Base-by-base conservation (phyloP, 2,797 vertebrate species). In the Poecilia velifera region DNA sequence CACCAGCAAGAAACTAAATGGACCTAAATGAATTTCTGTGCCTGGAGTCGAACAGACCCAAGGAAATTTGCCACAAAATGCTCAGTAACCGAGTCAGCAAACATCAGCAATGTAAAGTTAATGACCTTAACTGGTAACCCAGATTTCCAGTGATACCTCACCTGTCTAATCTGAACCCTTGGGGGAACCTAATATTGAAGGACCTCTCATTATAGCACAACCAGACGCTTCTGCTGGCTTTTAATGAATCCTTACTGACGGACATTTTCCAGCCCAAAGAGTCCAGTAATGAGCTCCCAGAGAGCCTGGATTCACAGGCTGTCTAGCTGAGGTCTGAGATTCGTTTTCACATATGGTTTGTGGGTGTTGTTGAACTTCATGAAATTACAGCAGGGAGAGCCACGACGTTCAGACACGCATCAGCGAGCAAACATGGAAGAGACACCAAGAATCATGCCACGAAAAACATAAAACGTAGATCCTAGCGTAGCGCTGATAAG, bases 231-330 rank as follows among this genome's bases (percentile, higher is more conserved):
- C 89, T 87, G 87, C 84, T 84, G 87, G 89, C 78, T 92, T 84
- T 89, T 92, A 93, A 93, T 90, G 91, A 94, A 93, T 94, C 89
- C 89, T 88, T 46, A 78, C 88, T 86, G 91, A 90, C 92, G 88
- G 87, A 91, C 84, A 92, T 94, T 94, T 93, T 94, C 92, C 91
- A 87, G 89, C 84, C 93, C 91, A 91, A 81, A 94, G 91, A 88
- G 83, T 84, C 76, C 85, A 76, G 86, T 94, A 95, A 95, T 93
- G 93, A 95, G 94, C 91, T 94, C 93, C 93, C 93, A 85, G 87
- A 86, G 90, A 81, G 84, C 86, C 3, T 10, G 9, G 72, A 74
- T 85, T 77, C 85, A 76, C 72, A 28, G 16, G 74, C 62, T 28
- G 77, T 76, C 73, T 87, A 39, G 91, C 87, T 80, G 57, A 57